phyloP scores from a whole-genome alignment of 92 coral and sea anemone species.

The Diadumene lineata region DNA sequence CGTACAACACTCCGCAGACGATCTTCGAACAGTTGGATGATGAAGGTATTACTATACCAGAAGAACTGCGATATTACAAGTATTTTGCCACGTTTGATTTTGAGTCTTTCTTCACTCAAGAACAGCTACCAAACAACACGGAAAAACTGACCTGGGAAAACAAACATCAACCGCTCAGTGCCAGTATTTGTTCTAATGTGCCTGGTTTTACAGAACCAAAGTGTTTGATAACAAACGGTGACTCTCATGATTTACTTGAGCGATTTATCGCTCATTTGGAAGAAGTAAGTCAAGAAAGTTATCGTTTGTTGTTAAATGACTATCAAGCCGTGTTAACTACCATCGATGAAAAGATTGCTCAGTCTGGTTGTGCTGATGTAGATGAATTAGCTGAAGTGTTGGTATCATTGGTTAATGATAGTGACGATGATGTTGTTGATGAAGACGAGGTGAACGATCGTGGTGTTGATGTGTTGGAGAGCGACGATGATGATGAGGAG shows the following conservation, averaged over 20 bases:
- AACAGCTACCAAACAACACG: slow-evolving; percentile 2
- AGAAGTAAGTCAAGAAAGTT: slow-evolving; percentile 15
- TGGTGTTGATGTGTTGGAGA: too few relatives aligned
- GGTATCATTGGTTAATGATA: too few relatives aligned
- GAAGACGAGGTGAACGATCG: too few relatives aligned
- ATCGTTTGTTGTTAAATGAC: neutral
- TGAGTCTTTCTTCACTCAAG: slow-evolving; percentile 5
- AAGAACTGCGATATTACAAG: neutral
- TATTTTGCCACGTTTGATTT: slow-evolving; percentile 26
- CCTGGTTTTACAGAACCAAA: slow-evolving; percentile 31
- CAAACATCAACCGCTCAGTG: slow-evolving; percentile 25
- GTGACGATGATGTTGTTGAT: too few relatives aligned
- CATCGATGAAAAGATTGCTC: too few relatives aligned
- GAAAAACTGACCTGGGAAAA: slow-evolving; percentile 21
- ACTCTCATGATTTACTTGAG: slow-evolving; percentile 6
- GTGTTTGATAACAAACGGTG: slow-evolving; percentile 26
- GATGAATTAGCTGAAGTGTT: too few relatives aligned
- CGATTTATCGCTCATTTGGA: slow-evolving; percentile 5
- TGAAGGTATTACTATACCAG: neutral
- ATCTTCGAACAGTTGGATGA: slow-evolving; percentile 10
- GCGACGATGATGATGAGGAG: too few relatives aligned
- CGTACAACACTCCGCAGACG: slow-evolving; percentile 1
- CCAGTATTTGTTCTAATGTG: slow-evolving; percentile 33
- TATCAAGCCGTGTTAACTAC: too few relatives aligned
- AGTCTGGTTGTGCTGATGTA: too few relatives aligned